These are phyloP conservation scores for Agrilus planipennis DNA, from an alignment of 1,140 invertebrate species.

Conservation along the genomic window DNA sequence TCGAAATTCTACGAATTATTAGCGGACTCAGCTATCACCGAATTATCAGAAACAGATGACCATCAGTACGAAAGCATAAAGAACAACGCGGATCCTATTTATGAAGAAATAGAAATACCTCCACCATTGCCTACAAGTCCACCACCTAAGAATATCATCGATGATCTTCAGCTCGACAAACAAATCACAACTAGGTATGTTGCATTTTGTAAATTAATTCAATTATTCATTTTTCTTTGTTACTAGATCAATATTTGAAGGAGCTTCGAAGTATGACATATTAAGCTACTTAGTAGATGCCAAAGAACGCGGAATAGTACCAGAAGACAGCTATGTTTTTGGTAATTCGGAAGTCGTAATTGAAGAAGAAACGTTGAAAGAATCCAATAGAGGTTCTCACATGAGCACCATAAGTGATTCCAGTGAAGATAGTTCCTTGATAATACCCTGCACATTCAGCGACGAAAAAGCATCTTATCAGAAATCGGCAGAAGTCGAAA, in stretches of 20 bases:
- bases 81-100: slow-evolving; percentile 65
- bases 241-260: slow-evolving; percentile 61
- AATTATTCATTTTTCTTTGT: background rate
- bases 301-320: slow-evolving; percentile 56
- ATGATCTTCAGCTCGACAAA: slow-evolving; percentile 43
- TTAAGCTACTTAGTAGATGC: slow-evolving; percentile 78
- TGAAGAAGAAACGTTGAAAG: slow-evolving; percentile 38
- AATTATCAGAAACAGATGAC: slow-evolving; percentile 46
- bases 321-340: slow-evolving; percentile 47
- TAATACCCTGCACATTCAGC: slow-evolving; percentile 40
- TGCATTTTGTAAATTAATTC: background rate
- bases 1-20: slow-evolving; percentile 57
- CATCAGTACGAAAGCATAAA: slow-evolving; percentile 70
- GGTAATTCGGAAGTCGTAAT: slow-evolving; percentile 40
- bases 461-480: slow-evolving; percentile 37
- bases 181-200: slow-evolving; percentile 40
- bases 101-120: slow-evolving; percentile 77
- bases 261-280: slow-evolving; percentile 79
- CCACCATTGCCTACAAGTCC: slow-evolving; percentile 63
- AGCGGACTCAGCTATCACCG: slow-evolving; percentile 50
- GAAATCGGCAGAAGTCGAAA: slow-evolving; percentile 59
- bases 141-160: slow-evolving; percentile 47
- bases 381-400: slow-evolving; percentile 37
- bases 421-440: slow-evolving; percentile 53
- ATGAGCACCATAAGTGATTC: slow-evolving; percentile 52